phyloP scores from a whole-genome alignment of 2,113 vertebrate species.

The Ptychochromis oligacanthus region DNA sequence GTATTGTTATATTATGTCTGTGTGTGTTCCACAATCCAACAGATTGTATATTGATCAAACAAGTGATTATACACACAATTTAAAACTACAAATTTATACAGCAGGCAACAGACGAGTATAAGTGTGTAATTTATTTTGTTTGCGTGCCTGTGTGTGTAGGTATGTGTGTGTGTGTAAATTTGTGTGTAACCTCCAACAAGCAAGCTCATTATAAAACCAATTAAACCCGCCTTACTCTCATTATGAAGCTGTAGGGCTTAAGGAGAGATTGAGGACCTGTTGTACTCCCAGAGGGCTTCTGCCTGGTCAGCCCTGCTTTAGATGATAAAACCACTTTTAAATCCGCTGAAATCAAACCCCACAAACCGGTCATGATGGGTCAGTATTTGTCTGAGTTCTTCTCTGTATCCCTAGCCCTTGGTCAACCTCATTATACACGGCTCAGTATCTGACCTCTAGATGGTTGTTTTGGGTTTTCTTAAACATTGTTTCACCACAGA shows the following conservation, averaged over 20 bases:
- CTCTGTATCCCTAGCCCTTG: constrained; percentile 13
- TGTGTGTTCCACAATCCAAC: constrained; percentile 7
- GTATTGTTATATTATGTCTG: background rate
- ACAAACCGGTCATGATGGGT: constrained; percentile 27
- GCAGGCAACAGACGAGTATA: background rate
- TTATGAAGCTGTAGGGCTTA: constrained; percentile 66
- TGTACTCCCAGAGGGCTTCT: constrained; percentile 51
- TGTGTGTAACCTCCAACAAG: constrained; percentile 57
- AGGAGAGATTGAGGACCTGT: constrained; percentile 68
- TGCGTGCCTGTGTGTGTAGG: background rate
- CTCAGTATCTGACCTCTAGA: constrained; percentile 11
- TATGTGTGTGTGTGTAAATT: constrained; percentile 4
- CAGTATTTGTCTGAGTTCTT: constrained; percentile 41
- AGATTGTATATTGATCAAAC: constrained; percentile 13
- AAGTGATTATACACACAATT: constrained; percentile 14
- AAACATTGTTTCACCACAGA: constrained; percentile 40
- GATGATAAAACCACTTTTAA: constrained; percentile 58
- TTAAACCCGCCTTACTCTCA: constrained; percentile 71
- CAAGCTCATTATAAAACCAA: constrained; percentile 76
- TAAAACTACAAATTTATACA: constrained; percentile 6
- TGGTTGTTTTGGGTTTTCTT: constrained; percentile 11
- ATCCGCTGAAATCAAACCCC: constrained; percentile 59
- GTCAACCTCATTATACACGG: constrained; percentile 1
- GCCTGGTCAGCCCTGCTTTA: constrained; percentile 61
- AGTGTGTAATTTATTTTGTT: constrained; percentile 35